Conservation (phyloP, 92 coral and sea anemone species). For the Muricea muricata region DNA sequence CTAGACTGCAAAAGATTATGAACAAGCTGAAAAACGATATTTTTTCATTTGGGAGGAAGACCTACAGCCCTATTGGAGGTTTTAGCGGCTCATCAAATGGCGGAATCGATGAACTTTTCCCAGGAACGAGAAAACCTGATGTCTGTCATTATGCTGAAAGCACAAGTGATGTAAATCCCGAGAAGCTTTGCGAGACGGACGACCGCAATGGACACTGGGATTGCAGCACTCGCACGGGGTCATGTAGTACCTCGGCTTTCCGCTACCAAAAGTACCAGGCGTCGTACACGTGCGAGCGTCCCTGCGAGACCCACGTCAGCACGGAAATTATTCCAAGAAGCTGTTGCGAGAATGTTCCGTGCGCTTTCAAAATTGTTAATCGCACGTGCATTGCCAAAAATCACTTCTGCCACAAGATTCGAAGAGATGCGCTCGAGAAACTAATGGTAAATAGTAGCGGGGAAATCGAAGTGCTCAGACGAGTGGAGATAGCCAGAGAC, state of each 20-base stretch:
- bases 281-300: constrained; percentile 63
- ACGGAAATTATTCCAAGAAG: constrained; percentile 68
- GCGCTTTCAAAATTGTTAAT: constrained; percentile 60
- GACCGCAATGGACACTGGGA: constrained; percentile 43
- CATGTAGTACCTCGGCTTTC: constrained; percentile 47
- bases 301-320: constrained; percentile 67
- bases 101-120: neutral
- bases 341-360: constrained; percentile 64
- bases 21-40: neutral
- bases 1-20: neutral
- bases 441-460: constrained; percentile 35
- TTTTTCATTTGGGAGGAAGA: constrained; percentile 17
- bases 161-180: neutral
- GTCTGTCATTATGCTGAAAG: neutral
- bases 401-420: constrained; percentile 62
- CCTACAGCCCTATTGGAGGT: too few relatives aligned
- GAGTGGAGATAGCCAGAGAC: constrained; percentile 47
- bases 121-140: constrained; percentile 13
- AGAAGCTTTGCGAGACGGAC: constrained; percentile 6
- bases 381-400: constrained; percentile 66
- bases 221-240: constrained; percentile 46
- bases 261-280: constrained; percentile 51
- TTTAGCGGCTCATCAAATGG: neutral
- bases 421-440: constrained; percentile 57
- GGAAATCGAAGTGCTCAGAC: constrained; percentile 39